These are phyloP conservation scores for Thamnaconus septentrionalis DNA, from an alignment of 2,113 vertebrate species.

Conservation along the genomic window DNA sequence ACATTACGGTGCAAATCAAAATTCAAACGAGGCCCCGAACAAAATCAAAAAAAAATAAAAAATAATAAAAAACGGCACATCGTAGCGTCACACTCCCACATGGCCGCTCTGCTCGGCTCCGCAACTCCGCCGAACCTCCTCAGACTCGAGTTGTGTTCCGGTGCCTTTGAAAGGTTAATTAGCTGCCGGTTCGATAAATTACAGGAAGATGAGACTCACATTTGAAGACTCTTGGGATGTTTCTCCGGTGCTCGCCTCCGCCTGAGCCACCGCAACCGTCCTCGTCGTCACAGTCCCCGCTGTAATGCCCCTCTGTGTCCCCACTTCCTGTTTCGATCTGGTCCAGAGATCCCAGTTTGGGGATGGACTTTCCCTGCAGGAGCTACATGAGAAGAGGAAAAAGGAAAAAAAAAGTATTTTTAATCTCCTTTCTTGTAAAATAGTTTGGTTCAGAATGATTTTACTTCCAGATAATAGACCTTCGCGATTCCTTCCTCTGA, in stretches of 20 bases:
- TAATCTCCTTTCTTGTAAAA: too few species aligned
- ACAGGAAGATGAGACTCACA: conserved; percentile 75
- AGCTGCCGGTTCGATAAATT: not conserved
- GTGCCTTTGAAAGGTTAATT: not conserved
- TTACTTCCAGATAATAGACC: too few species aligned
- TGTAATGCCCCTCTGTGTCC: conserved; percentile 71
- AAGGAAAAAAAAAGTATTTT: not conserved
- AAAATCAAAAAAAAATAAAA: too few species aligned
- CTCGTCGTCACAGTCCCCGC: conserved; percentile 89
- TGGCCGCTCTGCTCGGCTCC: too few species aligned
- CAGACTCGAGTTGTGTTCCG: not conserved
- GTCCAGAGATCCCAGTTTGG: conserved; percentile 79
- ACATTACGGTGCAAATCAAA: too few species aligned
- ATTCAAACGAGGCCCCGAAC: too few species aligned
- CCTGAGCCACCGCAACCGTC: conserved; percentile 84
- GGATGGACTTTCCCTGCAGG: conserved; percentile 80
- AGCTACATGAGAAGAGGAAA: conserved; percentile 62
- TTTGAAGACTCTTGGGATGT: conserved; percentile 69
- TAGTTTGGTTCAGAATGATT: too few species aligned
- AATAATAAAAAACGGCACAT: too few species aligned
- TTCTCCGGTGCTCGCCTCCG: conserved; percentile 73
- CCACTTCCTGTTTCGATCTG: conserved; percentile 79
- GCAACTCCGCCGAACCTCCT: too few species aligned
- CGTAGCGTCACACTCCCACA: too few species aligned
- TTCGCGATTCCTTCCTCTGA: too few species aligned